Conservation (phyloP, 1,140 invertebrate species). For the Ectropis grisescens region DNA sequence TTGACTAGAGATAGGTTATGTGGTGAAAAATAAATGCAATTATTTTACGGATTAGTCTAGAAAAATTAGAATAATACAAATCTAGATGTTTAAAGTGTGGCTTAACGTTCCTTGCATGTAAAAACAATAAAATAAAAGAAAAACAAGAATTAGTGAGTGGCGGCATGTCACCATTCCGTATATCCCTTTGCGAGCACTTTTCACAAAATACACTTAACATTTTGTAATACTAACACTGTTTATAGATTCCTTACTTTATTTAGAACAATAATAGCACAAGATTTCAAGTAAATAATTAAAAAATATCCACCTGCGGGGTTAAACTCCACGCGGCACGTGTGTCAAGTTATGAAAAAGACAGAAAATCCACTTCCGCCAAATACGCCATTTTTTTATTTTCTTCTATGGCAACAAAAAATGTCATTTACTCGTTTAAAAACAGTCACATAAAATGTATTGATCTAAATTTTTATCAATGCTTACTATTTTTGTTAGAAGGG, state of each 20-base stretch:
- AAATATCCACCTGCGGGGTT: conserved; percentile 60
- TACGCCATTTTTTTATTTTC: conserved; percentile 37
- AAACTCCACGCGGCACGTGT: conserved; percentile 70
- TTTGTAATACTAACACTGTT: conserved; percentile 22
- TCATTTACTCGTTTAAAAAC: too few species aligned
- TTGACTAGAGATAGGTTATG: too few species aligned
- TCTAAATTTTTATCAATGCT: too few species aligned
- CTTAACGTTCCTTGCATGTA: background rate
- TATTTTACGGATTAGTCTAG: background rate
- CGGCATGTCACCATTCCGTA: conserved; percentile 21
- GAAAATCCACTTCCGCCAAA: conserved; percentile 45
- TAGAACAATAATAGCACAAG: conserved; percentile 17
- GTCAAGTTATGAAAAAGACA: conserved; percentile 65
- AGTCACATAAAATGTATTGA: too few species aligned
- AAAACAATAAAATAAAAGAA: conserved; percentile 3
- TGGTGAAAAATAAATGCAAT: too few species aligned
- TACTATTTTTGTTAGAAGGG: too few species aligned
- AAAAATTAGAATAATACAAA: background rate
- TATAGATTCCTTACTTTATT: conserved; percentile 14
- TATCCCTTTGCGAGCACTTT: conserved; percentile 17
- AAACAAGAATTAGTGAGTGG: conserved; percentile 9
- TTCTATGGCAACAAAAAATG: conserved; percentile 9
- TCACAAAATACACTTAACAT: conserved; percentile 20
- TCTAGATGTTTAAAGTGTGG: background rate
- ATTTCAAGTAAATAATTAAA: conserved; percentile 31